phyloP scores from a whole-genome alignment of 2,113 vertebrate species.

The Arvicanthis niloticus region DNA sequence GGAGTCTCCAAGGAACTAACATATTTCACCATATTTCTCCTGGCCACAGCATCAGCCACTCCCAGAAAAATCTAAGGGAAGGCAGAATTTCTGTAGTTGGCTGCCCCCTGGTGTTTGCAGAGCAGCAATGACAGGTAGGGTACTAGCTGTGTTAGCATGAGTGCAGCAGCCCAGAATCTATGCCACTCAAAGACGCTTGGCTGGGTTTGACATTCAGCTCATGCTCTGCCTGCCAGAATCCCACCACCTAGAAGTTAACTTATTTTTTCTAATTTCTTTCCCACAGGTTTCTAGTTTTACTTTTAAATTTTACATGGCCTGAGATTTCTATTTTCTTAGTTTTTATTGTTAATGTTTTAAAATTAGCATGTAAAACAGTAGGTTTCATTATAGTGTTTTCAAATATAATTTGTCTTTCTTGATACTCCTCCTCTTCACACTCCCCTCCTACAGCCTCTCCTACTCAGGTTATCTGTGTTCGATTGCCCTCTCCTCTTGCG shows the following conservation, averaged over 20 bases:
- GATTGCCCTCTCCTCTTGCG: neutral
- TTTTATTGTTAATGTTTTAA: neutral
- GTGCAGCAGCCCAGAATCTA: neutral
- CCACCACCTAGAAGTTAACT: neutral
- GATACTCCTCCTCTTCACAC: neutral
- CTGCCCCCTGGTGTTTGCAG: slow-evolving; percentile 65
- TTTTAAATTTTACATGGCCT: slow-evolving; percentile 9
- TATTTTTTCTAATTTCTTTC: neutral
- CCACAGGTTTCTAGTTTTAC: neutral
- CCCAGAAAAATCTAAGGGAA: neutral
- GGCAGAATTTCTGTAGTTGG: slow-evolving; percentile 21
- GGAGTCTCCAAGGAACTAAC: neutral
- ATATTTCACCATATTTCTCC: neutral
- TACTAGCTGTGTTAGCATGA: neutral
- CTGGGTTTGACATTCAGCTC: neutral
- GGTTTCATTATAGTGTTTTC: neutral
- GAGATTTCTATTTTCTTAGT: neutral
- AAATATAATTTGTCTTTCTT: neutral
- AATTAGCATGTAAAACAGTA: neutral
- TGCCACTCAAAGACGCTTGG: neutral
- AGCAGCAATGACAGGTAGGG: neutral
- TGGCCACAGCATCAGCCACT: neutral
- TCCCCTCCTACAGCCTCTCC: neutral
- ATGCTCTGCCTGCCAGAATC: neutral
- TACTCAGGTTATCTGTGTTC: neutral